phyloP scores from a whole-genome alignment of 2,888 invertebrate genomes.

The Melangyna quadrimaculata region DNA sequence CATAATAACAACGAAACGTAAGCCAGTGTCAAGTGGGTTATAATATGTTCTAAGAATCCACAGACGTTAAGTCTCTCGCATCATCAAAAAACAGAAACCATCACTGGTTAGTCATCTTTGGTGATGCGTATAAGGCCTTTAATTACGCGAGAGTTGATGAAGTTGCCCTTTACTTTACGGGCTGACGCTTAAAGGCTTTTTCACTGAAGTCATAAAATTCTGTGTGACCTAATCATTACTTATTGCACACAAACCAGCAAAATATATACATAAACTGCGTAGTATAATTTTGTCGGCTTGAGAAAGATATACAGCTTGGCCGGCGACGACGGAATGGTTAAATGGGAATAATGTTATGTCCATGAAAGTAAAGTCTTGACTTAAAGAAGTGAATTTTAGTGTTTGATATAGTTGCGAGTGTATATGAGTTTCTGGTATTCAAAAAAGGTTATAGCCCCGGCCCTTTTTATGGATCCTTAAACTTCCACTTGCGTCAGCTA shows the following conservation, averaged over 20 bases:
- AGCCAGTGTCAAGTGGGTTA: constrained; percentile 14
- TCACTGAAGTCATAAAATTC: constrained; percentile 3
- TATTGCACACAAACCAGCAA: neutral
- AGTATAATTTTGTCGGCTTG: neutral
- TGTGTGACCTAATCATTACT: constrained; percentile 30
- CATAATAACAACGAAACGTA: neutral
- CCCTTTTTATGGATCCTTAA: constrained; percentile 9
- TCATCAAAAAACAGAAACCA: too few relatives aligned
- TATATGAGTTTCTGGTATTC: neutral
- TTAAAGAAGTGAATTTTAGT: neutral
- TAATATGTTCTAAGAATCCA: constrained; percentile 22
- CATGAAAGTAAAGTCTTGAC: neutral
- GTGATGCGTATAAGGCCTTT: constrained; percentile 17
- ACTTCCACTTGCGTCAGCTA: neutral
- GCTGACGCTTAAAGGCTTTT: neutral
- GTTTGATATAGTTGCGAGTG: neutral
- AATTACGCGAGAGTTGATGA: constrained; percentile 31
- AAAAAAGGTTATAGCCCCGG: neutral
- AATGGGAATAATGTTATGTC: neutral
- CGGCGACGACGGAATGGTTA: neutral
- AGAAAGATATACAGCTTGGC: neutral
- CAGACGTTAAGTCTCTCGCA: neutral
- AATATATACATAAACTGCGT: neutral
- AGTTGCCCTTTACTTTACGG: constrained; percentile 1
- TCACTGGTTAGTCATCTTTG: constrained; percentile 19